Conservation (phyloP, 2,113 vertebrate species). For the Bambusicola thoracicus region DNA sequence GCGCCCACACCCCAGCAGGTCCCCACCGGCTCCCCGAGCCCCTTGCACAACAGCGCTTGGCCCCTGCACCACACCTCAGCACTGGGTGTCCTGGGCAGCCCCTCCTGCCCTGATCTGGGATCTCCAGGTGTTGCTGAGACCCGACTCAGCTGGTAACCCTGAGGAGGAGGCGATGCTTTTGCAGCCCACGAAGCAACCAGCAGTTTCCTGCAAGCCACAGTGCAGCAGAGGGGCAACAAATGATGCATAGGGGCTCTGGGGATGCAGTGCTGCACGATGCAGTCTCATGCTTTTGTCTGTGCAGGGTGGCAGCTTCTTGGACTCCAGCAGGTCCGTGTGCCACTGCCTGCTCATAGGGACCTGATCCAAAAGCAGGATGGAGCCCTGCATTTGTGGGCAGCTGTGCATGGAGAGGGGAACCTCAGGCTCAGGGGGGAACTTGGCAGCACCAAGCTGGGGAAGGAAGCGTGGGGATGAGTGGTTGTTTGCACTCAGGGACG, state of each 20-base stretch:
- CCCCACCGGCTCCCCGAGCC: background rate
- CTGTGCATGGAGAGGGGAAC: accelerated
- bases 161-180: accelerated
- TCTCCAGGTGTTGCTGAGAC: accelerated
- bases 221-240: no score
- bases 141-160: background rate
- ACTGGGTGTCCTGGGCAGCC: background rate
- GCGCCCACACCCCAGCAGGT: accelerated
- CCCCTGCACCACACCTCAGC: background rate
- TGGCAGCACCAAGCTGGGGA: accelerated
- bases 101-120: background rate
- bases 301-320: accelerated
- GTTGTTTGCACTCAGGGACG: accelerated
- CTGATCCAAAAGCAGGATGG: accelerated
- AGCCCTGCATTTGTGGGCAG: accelerated
- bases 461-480: accelerated
- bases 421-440: background rate
- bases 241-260: accelerated
- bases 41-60: background rate
- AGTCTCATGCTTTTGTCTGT: accelerated
- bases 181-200: background rate
- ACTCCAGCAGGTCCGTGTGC: background rate
- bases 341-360: accelerated
- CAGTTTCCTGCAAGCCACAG: accelerated
- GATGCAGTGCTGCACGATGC: background rate